Evolutionary conservation across 2,888 invertebrate genomes (phyloP), one percentile per base, ranked within the genome.

Genomic region (Acronicta aceris): DNA sequence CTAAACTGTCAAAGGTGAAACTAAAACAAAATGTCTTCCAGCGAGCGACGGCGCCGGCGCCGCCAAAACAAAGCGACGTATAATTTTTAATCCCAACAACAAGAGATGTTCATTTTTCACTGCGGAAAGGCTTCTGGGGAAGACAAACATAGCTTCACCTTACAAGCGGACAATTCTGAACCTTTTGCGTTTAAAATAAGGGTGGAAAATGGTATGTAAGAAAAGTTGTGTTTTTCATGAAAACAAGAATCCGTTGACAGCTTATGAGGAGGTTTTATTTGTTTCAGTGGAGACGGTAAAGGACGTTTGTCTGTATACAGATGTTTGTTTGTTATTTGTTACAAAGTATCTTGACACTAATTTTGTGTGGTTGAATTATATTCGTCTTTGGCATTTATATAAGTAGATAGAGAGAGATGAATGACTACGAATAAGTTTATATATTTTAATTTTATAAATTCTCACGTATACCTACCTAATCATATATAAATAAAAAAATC

Each of bases 81-180:
- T 92, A 89, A 91, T 92, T 92, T 93, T 93, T 92, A 93, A 93
- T 93, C 92, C 85, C 89, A 81, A 88, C 89, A 83, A 84, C 86
- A 81, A 81, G 90, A 87, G 89, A 88, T 90, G 92, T 87, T 93
- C 92, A 92, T 93, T 93, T 93, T 91, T 93, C 92, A 90, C 87
- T 72, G 75, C 69, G 63, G 80, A 83, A 82, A 85, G 77, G 78
- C 78, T 83, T 83, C 69, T 78, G 71, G 53, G 76, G 61, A 68
- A 58, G 51, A 57, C 65, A 71, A 71, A 78, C 74, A 74, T 60
- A 48, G 59, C 43, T 42, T 33, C 30, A 40, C 45, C 12, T 15
- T 8, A n/a, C 36, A 13, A 41, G 64, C 73, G 65, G 12, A 42
- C 60, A 5, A 85, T 79, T 82, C 57, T 63, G 42, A 57, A 81